These are phyloP conservation scores for Takifugu rubripes DNA, from an alignment of 2,797 vertebrate species.

Conservation along the genomic window DNA sequence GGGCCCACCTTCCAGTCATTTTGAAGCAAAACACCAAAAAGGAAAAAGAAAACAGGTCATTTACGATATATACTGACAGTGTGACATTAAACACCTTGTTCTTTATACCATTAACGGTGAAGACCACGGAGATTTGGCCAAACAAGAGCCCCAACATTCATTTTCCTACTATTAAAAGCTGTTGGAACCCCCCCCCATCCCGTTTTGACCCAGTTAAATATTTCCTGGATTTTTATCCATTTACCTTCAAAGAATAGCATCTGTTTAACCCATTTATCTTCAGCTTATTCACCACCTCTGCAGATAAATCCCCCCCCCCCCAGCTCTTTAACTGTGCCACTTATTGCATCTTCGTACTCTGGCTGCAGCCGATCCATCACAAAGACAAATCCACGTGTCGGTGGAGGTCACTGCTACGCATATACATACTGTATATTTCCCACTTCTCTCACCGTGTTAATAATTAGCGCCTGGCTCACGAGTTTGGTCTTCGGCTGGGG, in stretches of 20 bases:
- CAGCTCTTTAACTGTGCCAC: constrained; percentile 63
- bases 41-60: no score
- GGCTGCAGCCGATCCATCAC: constrained; percentile 58
- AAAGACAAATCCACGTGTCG: constrained; percentile 57
- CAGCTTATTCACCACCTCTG: constrained; percentile 33
- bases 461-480: constrained; percentile 42
- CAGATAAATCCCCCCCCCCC: constrained; percentile 56
- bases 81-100: no score
- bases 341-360: constrained; percentile 56
- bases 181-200: constrained; percentile 24
- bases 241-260: constrained; percentile 49
- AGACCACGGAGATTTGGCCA: not conserved
- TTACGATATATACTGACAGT: no score
- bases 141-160: not conserved
- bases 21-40: no score
- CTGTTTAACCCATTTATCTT: not conserved
- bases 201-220: constrained; percentile 55
- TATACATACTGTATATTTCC: constrained; percentile 47
- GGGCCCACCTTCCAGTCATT: no score
- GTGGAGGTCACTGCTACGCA: constrained; percentile 59
- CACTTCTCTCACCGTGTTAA: constrained; percentile 45
- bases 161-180: not conserved
- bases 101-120: no score
- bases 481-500: constrained; percentile 25
- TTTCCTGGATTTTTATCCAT: constrained; percentile 41